phyloP scores from a whole-genome alignment of 2,113 vertebrate genomes.

The Leptocoma aspasia region DNA sequence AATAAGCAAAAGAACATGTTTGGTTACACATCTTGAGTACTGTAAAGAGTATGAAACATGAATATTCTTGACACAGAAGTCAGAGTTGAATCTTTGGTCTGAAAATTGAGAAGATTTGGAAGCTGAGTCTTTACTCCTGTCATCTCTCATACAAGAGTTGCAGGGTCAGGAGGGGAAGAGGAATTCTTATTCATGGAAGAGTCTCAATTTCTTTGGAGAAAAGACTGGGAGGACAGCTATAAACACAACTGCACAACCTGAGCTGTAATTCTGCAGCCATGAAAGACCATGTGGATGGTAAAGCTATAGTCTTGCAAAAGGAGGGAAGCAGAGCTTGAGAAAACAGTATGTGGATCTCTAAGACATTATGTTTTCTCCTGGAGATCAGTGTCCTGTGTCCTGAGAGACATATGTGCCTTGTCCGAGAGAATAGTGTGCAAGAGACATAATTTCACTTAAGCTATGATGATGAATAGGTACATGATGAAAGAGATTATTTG shows the following conservation, averaged over 20 bases:
- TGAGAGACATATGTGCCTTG: background rate
- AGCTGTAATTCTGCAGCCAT: background rate
- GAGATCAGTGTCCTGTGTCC: background rate
- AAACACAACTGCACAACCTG: background rate
- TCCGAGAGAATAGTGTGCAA: background rate
- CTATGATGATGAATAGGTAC: background rate
- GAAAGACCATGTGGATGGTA: background rate
- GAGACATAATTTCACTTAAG: background rate
- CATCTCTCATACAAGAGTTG: background rate
- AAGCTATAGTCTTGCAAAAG: background rate
- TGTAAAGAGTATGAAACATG: background rate
- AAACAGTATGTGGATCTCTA: background rate
- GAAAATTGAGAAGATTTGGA: background rate
- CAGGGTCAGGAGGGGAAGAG: background rate
- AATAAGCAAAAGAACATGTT: background rate
- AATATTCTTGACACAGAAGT: background rate
- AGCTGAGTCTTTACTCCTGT: background rate
- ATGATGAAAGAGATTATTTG: background rate
- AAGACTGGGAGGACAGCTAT: background rate
- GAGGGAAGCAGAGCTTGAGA: background rate
- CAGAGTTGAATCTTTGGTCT: background rate
- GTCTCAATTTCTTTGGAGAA: background rate
- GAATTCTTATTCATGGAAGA: background rate
- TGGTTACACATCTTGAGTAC: background rate
- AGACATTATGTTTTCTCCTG: background rate